Base-by-base conservation (phyloP, 1,140 invertebrate genomes). In the Octopus bimaculoides region DNA sequence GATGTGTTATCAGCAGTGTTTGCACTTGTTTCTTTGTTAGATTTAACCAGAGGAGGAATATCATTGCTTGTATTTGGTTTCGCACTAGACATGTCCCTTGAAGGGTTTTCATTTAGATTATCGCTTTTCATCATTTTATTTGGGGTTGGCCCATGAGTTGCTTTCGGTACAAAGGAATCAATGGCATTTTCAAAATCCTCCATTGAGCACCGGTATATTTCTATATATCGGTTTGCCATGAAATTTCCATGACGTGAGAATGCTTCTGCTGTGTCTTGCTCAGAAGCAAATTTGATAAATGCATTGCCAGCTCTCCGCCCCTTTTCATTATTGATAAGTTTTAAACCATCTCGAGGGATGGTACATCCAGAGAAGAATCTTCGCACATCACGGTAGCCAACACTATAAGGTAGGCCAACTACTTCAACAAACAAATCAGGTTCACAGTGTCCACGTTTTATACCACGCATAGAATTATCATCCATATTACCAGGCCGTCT, bases 321-420 rank as follows among this genome's bases (percentile, higher is more conserved):
- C 82, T 93, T 92, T 14, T 93, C 92, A 83, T 96, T 94, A 85
- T 94, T 95, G 9, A 96, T 93, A 83, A 97, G 91, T 89, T 97
- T 97, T 54, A 98, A 92, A 5, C 95, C 95, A 85, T 95, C 94
- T 81, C 94, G 94, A 10, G 94, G 93, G 66, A 97, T 95, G 84
- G 93, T 93, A 77, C 94, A 92, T 9, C 93, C 93, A 6, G 92
- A 92, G 87, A 98, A 97, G 81, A 96, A 94, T 77, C 94, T 92
- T 12, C 95, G 91, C 0, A 98, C 90, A 85, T 97, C 95, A 80
- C 92, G 93, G 73, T 87, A 90, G 76, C 78, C 84, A 52, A 86
- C 82, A 54, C 81, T 84, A 4, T 52, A 12, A n/a, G 87, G 85
- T 54, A 90, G 78, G 77, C 86, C 85, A 78, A 84, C 84, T 0